Evolutionary conservation across 2,113 vertebrate species (phyloP).

Genomic region (Hyla sarda): DNA sequence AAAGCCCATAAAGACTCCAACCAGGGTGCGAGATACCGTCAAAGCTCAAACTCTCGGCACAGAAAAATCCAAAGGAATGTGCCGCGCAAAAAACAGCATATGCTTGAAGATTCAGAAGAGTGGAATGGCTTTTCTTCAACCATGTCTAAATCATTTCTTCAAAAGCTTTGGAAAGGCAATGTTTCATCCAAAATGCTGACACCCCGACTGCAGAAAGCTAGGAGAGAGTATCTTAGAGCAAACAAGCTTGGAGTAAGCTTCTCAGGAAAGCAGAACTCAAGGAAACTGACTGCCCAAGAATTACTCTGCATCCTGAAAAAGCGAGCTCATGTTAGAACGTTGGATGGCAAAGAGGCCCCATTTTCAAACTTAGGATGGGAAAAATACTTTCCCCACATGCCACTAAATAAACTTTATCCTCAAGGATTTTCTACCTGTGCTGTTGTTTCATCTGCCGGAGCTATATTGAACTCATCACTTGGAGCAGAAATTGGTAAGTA

Average conservation of each 20-base stretch:
- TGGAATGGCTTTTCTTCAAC: constrained; percentile 82
- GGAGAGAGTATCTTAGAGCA: constrained; percentile 86
- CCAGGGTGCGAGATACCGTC: constrained; percentile 64
- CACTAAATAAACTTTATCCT: constrained; percentile 77
- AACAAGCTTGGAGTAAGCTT: constrained; percentile 92
- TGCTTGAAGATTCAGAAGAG: constrained; percentile 69
- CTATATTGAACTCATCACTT: constrained; percentile 91
- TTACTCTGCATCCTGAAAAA: constrained; percentile 87
- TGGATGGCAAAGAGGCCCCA: constrained; percentile 90
- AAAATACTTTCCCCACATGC: constrained; percentile 78
- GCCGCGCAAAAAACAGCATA: constrained; percentile 51
- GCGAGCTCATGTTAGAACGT: constrained; percentile 78
- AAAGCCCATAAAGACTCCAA: constrained; percentile 68
- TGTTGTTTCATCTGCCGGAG: constrained; percentile 94
- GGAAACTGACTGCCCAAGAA: constrained; percentile 71
- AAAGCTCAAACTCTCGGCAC: constrained; percentile 56
- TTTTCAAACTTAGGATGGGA: constrained; percentile 90
- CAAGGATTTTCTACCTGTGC: constrained; percentile 84
- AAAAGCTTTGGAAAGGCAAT: constrained; percentile 86
- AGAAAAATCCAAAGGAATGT: constrained; percentile 64
- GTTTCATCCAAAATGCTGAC: constrained; percentile 87
- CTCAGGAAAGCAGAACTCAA: constrained; percentile 70
- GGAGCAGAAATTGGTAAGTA: constrained; percentile 93
- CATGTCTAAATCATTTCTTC: constrained; percentile 85
- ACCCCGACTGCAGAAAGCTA: constrained; percentile 89